phyloP scores from a whole-genome alignment of 2,888 invertebrate genomes.

The Brenthis hecate region DNA sequence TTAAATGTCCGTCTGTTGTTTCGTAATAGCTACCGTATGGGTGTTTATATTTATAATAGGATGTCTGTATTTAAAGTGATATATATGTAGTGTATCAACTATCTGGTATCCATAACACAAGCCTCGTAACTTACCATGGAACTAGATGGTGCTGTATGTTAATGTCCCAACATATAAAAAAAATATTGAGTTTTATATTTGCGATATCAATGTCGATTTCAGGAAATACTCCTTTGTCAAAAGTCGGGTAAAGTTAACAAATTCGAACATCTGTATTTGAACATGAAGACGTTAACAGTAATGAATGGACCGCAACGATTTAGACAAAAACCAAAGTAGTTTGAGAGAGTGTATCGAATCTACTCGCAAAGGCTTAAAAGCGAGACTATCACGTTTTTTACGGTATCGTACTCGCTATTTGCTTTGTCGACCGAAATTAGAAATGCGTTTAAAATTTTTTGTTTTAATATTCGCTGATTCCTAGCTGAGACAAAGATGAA shows the following conservation, averaged over 20 bases:
- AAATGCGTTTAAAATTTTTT: not conserved
- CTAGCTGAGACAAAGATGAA: too few relatives aligned
- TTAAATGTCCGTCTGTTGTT: too few relatives aligned
- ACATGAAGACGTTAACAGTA: not conserved
- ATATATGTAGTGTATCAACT: too few relatives aligned
- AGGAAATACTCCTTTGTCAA: too few relatives aligned
- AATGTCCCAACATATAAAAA: too few relatives aligned
- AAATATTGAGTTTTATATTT: conserved; percentile 4
- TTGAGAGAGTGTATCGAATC: conserved; percentile 39
- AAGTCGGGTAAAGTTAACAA: too few relatives aligned
- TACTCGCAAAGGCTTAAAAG: conserved; percentile 22
- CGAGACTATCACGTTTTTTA: conserved; percentile 25
- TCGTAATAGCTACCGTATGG: too few relatives aligned
- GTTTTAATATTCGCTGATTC: not conserved
- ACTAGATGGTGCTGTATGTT: too few relatives aligned
- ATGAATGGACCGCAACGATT: not conserved
- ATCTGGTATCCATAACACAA: too few relatives aligned
- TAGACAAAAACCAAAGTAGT: conserved; percentile 21
- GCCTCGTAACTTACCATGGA: too few relatives aligned
- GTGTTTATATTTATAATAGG: too few relatives aligned
- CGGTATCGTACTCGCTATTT: conserved; percentile 9
- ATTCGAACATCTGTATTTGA: not conserved
- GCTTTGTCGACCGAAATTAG: conserved; percentile 15
- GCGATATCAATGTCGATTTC: not conserved
- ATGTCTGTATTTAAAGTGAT: too few relatives aligned